These are phyloP conservation scores for Keiferia lycopersicella DNA, from an alignment of 2,888 invertebrate genomes.

Conservation along the genomic window DNA sequence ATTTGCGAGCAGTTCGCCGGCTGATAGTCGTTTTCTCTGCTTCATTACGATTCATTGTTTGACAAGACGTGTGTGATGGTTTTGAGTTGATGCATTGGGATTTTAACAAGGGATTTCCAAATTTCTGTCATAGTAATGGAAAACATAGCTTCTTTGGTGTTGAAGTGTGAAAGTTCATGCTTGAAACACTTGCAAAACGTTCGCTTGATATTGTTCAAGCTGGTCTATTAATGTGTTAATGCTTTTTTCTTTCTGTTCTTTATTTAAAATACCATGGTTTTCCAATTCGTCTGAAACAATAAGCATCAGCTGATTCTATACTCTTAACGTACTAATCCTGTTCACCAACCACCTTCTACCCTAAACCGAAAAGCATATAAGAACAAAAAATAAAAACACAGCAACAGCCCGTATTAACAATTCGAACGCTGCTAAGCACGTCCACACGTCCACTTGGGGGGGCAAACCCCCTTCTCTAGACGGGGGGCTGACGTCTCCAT, in stretches of 20 bases:
- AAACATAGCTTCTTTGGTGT: too few species aligned
- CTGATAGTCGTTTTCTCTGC: conserved; percentile 56
- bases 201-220: too few species aligned
- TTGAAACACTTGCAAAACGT: too few species aligned
- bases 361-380: conserved; percentile 29
- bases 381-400: conserved; percentile 26
- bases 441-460: conserved; percentile 62
- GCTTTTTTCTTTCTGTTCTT: too few species aligned
- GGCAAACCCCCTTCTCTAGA: conserved; percentile 25
- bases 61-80: conserved; percentile 20
- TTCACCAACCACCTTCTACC: background rate
- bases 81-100: background rate
- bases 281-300: background rate
- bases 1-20: conserved; percentile 67
- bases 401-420: conserved; percentile 59
- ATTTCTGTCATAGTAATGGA: too few species aligned
- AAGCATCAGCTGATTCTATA: background rate
- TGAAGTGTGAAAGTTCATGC: too few species aligned
- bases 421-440: conserved; percentile 68
- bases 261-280: too few species aligned
- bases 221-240: too few species aligned
- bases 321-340: background rate
- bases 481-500: conserved; percentile 60
- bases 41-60: conserved; percentile 50
- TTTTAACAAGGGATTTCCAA: background rate